phyloP scores from a whole-genome alignment of 2,888 invertebrate species.

The Hypolimnas misippus region DNA sequence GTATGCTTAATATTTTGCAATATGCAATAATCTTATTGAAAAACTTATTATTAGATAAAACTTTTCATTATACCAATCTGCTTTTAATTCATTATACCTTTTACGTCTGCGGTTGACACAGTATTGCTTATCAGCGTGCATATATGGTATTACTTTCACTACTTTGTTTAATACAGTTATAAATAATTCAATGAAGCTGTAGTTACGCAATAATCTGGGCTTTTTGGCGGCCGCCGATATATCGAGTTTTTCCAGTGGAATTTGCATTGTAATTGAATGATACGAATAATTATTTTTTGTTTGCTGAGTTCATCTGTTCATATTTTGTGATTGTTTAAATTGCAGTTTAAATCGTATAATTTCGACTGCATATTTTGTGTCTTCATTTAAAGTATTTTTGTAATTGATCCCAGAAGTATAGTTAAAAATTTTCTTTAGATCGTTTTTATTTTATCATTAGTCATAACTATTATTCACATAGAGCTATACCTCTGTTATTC shows the following conservation, averaged over 20 bases:
- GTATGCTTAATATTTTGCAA: too few relatives aligned
- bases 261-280: constrained; percentile 29
- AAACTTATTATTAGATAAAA: too few relatives aligned
- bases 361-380: not conserved
- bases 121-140: too few relatives aligned
- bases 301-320: constrained; percentile 14
- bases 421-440: constrained; percentile 12
- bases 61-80: too few relatives aligned
- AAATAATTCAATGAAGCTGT: constrained; percentile 13
- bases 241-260: constrained; percentile 25
- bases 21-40: too few relatives aligned
- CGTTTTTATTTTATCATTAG: constrained; percentile 16
- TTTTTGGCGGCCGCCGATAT: constrained; percentile 17
- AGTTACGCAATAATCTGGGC: constrained; percentile 12
- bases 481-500: too few relatives aligned
- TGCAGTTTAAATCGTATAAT: not conserved
- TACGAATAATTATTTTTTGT: constrained; percentile 22
- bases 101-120: too few relatives aligned
- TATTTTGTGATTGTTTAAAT: constrained; percentile 8
- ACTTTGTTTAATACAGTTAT: constrained; percentile 10
- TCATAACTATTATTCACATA: too few relatives aligned
- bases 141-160: not conserved
- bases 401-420: not conserved
- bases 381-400: not conserved
- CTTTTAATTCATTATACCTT: too few relatives aligned